Evolutionary conservation across 2,888 invertebrate species (phyloP), one percentile per base, ranked within the genome.

Genomic region (Tubulanus polymorphus): DNA sequence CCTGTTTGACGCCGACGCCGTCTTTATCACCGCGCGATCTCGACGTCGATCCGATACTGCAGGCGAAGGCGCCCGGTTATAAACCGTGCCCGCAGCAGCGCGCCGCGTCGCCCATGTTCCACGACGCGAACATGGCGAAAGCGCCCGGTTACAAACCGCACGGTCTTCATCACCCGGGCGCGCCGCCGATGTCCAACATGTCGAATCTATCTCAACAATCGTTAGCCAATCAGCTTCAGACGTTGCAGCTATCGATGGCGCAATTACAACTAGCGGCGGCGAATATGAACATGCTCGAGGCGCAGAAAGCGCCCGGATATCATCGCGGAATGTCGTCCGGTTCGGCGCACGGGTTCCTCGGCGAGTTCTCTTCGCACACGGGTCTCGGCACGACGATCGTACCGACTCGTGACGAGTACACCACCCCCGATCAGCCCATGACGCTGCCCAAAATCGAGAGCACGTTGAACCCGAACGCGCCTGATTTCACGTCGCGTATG

Each of bases 141-240:
- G 93, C 93, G 57, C 93, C 93, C 0, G 93, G 93, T 0, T 93
- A 93, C 79, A 85, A 92, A 70, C 90, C 89, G 52, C 28, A n/a
- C 28, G 27, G 15, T 15, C 15, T 12, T 15, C 6, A 15, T 15
- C 6, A 8, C 23, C 41, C 41, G 5, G 15, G 6, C 20, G 5
- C 15, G 15, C 18, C 41, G 41, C n/a, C n/a, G n/a, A n/a, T n/a
- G n/a, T n/a, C n/a, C n/a, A n/a, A n/a, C n/a, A n/a, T n/a, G n/a
- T n/a, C n/a, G n/a, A n/a, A n/a, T n/a, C n/a, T n/a, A n/a, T n/a
- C n/a, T n/a, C n/a, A n/a, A n/a, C n/a, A n/a, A n/a, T n/a, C n/a
- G n/a, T n/a, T n/a, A n/a, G n/a, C n/a, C n/a, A n/a, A n/a, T n/a
- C n/a, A n/a, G n/a, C n/a, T n/a, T n/a, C n/a, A n/a, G n/a, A n/a